phyloP scores from a whole-genome alignment of 2,888 invertebrate genomes.

The Agrochola circellaris region DNA sequence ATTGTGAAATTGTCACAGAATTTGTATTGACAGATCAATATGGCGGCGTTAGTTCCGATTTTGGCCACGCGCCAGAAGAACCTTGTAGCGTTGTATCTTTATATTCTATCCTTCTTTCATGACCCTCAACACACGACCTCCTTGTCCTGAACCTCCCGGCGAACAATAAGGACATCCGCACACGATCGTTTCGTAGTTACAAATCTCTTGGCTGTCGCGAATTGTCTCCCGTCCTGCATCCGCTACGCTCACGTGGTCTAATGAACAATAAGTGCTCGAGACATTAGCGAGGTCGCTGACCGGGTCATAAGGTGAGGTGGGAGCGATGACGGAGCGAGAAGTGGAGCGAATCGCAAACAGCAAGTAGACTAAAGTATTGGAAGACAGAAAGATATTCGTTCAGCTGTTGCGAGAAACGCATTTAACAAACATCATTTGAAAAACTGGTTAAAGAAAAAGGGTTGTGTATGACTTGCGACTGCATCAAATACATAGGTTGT shows the following conservation, averaged over 20 bases:
- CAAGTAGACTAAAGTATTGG: neutral
- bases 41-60: neutral
- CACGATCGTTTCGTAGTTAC: constrained; percentile 30
- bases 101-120: neutral
- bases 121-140: neutral
- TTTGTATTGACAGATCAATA: neutral
- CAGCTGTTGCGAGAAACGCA: neutral
- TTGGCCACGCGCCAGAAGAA: neutral
- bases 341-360: constrained; percentile 6
- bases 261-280: constrained; percentile 75
- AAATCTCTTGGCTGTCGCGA: constrained; percentile 52
- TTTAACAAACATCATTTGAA: too few species aligned
- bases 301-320: constrained; percentile 64
- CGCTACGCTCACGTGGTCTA: constrained; percentile 64
- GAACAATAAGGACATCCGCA: constrained; percentile 53
- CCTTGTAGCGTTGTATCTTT: neutral
- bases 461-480: neutral
- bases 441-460: neutral
- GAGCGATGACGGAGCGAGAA: constrained; percentile 27
- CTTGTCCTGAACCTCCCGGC: neutral
- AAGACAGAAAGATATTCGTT: neutral
- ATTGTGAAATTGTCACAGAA: neutral
- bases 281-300: constrained; percentile 76
- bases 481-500: neutral
- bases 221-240: constrained; percentile 49